Evolutionary conservation across 1,140 invertebrate genomes (phyloP).

Genomic region (Temnothorax curvispinosus): DNA sequence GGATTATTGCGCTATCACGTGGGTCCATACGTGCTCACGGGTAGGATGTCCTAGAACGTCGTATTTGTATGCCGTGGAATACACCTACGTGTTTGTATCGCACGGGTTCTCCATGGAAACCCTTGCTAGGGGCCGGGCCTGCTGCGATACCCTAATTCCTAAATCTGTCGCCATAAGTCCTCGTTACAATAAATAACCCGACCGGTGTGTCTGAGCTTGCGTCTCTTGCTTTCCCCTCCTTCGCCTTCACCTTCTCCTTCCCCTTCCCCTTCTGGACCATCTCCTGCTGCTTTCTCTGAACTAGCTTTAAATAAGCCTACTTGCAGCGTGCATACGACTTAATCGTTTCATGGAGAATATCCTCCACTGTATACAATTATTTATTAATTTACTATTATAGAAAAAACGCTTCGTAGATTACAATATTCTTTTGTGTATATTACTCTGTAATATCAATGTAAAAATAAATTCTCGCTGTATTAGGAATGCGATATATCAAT

Average conservation of each 20-base stretch:
- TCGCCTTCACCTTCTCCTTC: conserved; percentile 37
- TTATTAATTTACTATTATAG: not conserved
- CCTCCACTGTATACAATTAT: not conserved
- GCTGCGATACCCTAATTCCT: conserved; percentile 84
- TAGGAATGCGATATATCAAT: not conserved
- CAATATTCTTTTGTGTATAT: not conserved
- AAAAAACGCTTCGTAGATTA: not conserved
- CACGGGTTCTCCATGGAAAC: conserved; percentile 80
- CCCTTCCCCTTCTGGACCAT: conserved; percentile 47
- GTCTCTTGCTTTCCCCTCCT: conserved; percentile 67
- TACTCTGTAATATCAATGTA: not conserved
- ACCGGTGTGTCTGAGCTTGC: conserved; percentile 78
- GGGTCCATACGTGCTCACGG: conserved; percentile 81
- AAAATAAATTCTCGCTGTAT: conserved; percentile 31
- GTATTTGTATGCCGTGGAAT: conserved; percentile 79
- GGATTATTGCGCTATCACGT: conserved; percentile 85
- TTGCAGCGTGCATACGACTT: conserved; percentile 14
- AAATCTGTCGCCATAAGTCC: conserved; percentile 87
- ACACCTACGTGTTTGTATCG: conserved; percentile 78
- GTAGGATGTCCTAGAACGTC: conserved; percentile 75
- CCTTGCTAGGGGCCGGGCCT: conserved; percentile 80
- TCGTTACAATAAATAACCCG: conserved; percentile 86
- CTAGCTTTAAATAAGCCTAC: conserved; percentile 54
- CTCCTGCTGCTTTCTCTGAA: conserved; percentile 61
- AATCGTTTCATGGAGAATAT: conserved; percentile 11